Percentiles rank a stretch among this genome's conserved stretches.
Conservation (phyloP, 64 coral and sea anemone genomes). For the Stylophora pistillata region DNA sequence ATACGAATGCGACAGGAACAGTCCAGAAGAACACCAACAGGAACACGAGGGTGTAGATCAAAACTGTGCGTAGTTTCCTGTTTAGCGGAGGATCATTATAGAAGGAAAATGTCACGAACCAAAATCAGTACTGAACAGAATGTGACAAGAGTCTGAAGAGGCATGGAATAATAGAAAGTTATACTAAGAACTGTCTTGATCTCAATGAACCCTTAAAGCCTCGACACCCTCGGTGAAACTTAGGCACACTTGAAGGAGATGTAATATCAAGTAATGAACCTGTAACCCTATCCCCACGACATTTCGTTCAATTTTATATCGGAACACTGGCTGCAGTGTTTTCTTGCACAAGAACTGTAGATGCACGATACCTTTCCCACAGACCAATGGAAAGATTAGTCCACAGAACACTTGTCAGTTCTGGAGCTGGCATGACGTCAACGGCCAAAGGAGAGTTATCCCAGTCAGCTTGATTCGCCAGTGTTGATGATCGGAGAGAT, state of each 20-base stretch:
- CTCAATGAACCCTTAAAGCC: too few relatives aligned
- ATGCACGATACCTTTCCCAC: not conserved
- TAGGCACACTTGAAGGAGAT: too few relatives aligned
- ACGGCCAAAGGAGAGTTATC: conserved; percentile 56
- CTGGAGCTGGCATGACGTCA: conserved; percentile 74
- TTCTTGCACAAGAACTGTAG: not conserved
- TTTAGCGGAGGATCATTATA: too few relatives aligned
- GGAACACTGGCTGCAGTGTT: too few relatives aligned
- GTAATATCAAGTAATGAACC: too few relatives aligned
- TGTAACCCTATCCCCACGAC: too few relatives aligned
- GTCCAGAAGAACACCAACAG: conserved; percentile 89
- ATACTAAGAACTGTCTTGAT: too few relatives aligned
- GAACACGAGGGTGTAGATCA: conserved; percentile 61
- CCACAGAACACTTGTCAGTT: conserved; percentile 74
- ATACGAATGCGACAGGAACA: conserved; percentile 83
- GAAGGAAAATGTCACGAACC: not conserved
- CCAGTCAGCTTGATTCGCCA: conserved; percentile 65
- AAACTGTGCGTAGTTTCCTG: conserved; percentile 51
- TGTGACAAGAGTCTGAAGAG: too few relatives aligned
- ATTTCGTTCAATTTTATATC: too few relatives aligned
- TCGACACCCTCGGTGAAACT: too few relatives aligned
- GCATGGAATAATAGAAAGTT: too few relatives aligned
- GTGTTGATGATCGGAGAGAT: conserved; percentile 63
- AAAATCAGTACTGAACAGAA: too few relatives aligned
- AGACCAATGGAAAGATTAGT: conserved; percentile 57